Conservation (phyloP, 2,113 vertebrate species). For the Hystrix cristata region DNA sequence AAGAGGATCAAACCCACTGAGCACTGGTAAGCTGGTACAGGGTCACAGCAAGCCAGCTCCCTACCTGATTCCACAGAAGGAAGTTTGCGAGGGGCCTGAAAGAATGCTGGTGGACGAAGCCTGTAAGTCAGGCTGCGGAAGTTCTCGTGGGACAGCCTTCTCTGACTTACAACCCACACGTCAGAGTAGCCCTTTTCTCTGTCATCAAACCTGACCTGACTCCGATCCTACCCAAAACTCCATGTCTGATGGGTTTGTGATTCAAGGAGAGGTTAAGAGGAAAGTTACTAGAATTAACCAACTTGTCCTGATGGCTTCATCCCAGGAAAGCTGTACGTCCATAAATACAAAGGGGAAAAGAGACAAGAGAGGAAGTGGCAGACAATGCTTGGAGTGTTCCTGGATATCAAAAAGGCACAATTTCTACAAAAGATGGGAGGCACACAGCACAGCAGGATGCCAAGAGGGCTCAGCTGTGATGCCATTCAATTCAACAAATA, state of each 20-base stretch:
- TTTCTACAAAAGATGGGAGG: slow-evolving; percentile 54
- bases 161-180: not conserved
- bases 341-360: not conserved
- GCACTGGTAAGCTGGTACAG: not conserved
- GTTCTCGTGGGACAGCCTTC: not conserved
- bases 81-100: not conserved
- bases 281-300: not conserved
- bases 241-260: not conserved
- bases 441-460: not conserved
- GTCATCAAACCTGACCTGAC: not conserved
- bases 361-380: slow-evolving; percentile 35
- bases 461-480: slow-evolving; percentile 63
- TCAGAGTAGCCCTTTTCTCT: not conserved
- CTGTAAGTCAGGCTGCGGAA: not conserved
- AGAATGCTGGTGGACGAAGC: not conserved
- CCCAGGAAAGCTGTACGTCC: not conserved
- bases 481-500: slow-evolving; percentile 73
- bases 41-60: not conserved
- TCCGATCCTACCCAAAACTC: not conserved
- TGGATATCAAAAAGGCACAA: slow-evolving; percentile 49
- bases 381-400: slow-evolving; percentile 53
- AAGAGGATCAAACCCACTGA: not conserved
- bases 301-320: not conserved
- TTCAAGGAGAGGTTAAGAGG: not conserved
- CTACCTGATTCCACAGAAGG: not conserved